These are phyloP conservation scores for Cyanistes caeruleus DNA, from an alignment of 2,113 vertebrate species.

Conservation along the genomic window DNA sequence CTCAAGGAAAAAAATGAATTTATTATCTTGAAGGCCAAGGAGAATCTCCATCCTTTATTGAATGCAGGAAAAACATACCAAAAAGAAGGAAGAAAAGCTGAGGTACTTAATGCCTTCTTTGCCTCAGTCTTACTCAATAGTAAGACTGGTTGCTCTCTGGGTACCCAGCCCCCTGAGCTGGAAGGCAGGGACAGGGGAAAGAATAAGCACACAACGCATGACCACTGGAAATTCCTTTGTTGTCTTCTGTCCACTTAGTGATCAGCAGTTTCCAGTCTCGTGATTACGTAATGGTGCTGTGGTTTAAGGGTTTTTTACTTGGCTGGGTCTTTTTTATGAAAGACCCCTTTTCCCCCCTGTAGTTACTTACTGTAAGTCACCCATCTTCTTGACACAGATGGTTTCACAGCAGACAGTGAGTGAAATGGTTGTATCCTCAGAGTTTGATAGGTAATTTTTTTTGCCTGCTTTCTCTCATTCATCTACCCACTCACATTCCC, in stretches of 20 bases:
- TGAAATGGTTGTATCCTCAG: slow-evolving; percentile 4
- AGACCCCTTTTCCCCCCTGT: background rate
- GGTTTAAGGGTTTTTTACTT: background rate
- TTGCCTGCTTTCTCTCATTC: background rate
- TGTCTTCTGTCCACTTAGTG: background rate
- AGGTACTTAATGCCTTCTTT: background rate
- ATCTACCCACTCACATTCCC: slow-evolving; percentile 32
- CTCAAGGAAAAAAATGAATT: background rate
- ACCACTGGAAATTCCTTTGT: background rate
- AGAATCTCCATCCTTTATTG: background rate
- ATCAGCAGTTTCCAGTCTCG: background rate
- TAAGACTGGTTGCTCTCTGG: rapidly evolving
- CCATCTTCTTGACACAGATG: slow-evolving; percentile 6
- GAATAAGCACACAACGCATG: background rate
- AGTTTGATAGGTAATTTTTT: slow-evolving; percentile 12
- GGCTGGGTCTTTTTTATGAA: background rate
- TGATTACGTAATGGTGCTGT: background rate
- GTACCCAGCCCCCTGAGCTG: background rate
- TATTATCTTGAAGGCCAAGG: background rate
- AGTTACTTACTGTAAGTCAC: background rate
- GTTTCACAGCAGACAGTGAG: slow-evolving; percentile 16
- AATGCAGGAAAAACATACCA: background rate
- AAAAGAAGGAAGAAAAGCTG: background rate
- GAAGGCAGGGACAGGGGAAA: background rate
- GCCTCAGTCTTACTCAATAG: background rate